A percentile compares a stretch with the other conserved stretches of the same genome.
These are phyloP conservation scores for Romanogobio albipinnatus DNA, from an alignment of 2,113 vertebrate species.

Conservation along the genomic window DNA sequence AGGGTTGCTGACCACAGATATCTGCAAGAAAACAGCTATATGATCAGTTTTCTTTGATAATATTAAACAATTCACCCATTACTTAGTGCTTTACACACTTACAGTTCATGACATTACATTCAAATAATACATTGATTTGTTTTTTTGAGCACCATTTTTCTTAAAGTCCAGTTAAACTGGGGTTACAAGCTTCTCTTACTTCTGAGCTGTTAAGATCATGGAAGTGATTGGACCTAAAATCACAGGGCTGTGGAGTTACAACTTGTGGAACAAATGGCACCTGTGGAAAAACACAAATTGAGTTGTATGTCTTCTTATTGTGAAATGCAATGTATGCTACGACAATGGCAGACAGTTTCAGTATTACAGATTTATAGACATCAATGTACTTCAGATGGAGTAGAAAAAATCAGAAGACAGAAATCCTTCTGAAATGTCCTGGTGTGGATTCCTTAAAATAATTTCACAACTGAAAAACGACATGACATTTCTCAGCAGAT, in stretches of 20 bases:
- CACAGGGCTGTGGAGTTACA: neutral
- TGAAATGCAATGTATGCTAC: neutral
- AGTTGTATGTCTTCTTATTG: too few species aligned
- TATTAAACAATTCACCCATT: neutral
- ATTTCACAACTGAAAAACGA: too few species aligned
- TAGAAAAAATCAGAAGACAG: neutral
- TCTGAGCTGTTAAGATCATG: neutral
- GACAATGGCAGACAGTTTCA: neutral
- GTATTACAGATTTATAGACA: neutral
- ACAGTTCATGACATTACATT: neutral
- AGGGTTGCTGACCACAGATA: neutral
- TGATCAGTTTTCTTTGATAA: neutral
- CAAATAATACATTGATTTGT: neutral
- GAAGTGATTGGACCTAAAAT: neutral
- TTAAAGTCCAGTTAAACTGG: too few species aligned
- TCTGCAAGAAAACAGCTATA: neutral
- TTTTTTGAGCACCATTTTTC: too few species aligned
- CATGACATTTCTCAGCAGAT: too few species aligned
- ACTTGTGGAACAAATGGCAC: neutral
- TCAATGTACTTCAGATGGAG: neutral
- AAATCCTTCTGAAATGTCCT: neutral
- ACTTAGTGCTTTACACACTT: neutral
- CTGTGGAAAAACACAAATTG: neutral
- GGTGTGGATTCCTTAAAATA: too few species aligned
- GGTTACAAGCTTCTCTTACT: neutral